phyloP scores from a whole-genome alignment of 2,888 invertebrate genomes.

The Noctua pronuba region DNA sequence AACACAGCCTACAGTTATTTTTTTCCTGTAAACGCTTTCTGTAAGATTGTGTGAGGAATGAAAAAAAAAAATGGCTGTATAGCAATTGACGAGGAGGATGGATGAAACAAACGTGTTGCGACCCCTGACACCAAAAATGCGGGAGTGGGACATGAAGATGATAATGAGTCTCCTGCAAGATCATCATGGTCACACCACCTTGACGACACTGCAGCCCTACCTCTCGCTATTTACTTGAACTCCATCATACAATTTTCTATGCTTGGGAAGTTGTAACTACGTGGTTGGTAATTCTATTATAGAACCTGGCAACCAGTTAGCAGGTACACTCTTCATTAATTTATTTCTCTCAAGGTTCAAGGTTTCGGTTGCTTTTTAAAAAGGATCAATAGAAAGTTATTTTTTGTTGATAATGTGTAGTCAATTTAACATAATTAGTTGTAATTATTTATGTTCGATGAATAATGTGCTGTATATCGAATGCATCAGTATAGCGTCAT shows the following conservation, averaged over 20 bases:
- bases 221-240: not conserved
- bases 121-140: not conserved
- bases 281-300: not conserved
- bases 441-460: not conserved
- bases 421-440: not conserved
- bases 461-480: not conserved
- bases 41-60: not conserved
- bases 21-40: not conserved
- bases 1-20: not conserved
- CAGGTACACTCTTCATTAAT: not conserved
- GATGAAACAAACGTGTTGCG: not conserved
- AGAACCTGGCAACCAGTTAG: not conserved
- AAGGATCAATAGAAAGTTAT: not conserved
- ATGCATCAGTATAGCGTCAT: not conserved
- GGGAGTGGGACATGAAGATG: not conserved
- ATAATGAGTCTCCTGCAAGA: not conserved
- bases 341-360: not conserved
- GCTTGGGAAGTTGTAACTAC: too few species aligned
- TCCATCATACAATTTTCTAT: not conserved
- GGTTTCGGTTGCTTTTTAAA: not conserved
- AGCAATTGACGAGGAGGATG: not conserved
- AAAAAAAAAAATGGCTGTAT: not conserved
- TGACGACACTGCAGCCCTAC: not conserved
- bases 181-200: not conserved
- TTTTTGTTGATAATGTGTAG: not conserved